Evolutionary conservation across 2,797 vertebrate genomes (phyloP).

Genomic region (Mormyrus proboscirostris): DNA sequence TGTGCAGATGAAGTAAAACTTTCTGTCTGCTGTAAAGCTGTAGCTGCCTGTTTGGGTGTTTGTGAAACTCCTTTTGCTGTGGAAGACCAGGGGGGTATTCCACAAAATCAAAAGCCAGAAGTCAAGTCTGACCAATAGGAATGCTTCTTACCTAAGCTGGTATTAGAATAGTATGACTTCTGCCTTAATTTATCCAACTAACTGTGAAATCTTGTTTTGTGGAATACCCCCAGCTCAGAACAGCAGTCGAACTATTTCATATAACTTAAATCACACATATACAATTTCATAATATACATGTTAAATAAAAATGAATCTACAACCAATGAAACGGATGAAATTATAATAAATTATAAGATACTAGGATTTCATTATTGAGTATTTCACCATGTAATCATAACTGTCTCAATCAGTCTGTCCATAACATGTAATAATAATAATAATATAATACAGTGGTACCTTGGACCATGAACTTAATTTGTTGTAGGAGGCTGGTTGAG

Average conservation of each 20-base stretch:
- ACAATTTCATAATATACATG: not conserved
- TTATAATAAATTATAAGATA: too few relatives aligned
- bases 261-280: not conserved
- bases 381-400: not conserved
- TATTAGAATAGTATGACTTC: too few relatives aligned
- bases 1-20: not conserved
- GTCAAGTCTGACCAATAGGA: too few relatives aligned
- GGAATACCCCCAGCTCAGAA: not conserved
- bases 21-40: not conserved
- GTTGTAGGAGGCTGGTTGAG: too few relatives aligned
- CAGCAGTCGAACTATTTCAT: not conserved
- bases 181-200: too few relatives aligned
- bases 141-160: too few relatives aligned
- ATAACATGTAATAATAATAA: not conserved
- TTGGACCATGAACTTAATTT: too few relatives aligned
- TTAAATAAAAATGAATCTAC: not conserved
- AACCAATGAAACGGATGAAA: too few relatives aligned
- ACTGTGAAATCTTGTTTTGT: too few relatives aligned
- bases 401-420: not conserved
- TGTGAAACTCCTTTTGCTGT: not conserved
- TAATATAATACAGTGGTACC: too few relatives aligned
- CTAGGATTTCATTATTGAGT: too few relatives aligned
- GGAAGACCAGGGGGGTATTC: not conserved
- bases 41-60: not conserved
- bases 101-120: too few relatives aligned